Evolutionary conservation across 2,888 invertebrate genomes (phyloP), one percentile per base, ranked within the genome.

Genomic region (Morpho deidamia): DNA sequence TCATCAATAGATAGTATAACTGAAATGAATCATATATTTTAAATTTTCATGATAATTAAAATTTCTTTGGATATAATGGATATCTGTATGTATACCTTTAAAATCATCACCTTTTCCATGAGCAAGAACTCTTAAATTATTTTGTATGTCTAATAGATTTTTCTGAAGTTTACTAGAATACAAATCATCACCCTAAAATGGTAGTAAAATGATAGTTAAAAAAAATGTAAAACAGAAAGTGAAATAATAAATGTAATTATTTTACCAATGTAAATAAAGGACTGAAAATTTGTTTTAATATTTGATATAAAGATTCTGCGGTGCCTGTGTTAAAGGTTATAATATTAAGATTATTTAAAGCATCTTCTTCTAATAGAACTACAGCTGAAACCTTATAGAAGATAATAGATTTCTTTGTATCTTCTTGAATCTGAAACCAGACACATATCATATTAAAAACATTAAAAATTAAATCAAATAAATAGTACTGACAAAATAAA

Each of bases 1-100:
- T 95, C 94, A 60, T 92, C 91, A 43, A 94, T 87, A 39, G 91
- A 91, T 61, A 93, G 75, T 46, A 94, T 92, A 44, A 93, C 94
- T 94, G 73, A 37, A 79, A 81, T 38, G 49, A 46, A 46, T 38
- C 39, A 10, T 38, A 33, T 11, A 48, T 37, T 12, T 33, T 34
- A 39, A 11, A 11, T 41, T 59, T 57, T 41, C 12, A 7, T 7
- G 7, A 23, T 5, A 23, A 23, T 0, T 23, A 23, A 3, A 5
- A 23, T 23, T 23, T 23, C 23, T 5, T 23, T 7, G 37, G n/a
- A 2, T 10, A 37, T 37, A 37, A 37, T 37, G n/a, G 8, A 35
- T 35, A 35, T 35, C 7, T 35, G 8, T 35, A 37, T 37, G 60
- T 66, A 66, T 67, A 89, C 89, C 81, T 72, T 79, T 80, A 42